Conservation (phyloP, 2,797 vertebrate species). For the Sebastes baramenuke region DNA sequence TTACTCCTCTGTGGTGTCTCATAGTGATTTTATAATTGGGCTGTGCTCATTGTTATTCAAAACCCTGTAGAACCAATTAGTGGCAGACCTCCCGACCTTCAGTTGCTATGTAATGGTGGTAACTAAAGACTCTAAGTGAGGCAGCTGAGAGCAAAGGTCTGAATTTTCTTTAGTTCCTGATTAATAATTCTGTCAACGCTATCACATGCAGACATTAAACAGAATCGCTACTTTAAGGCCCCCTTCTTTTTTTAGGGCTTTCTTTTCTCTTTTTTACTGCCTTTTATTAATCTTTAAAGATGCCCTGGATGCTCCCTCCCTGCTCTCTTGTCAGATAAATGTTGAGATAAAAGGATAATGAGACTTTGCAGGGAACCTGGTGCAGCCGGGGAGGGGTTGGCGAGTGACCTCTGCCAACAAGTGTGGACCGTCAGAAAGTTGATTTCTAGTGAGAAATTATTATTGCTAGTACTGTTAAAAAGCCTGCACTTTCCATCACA, state of each 20-base stretch:
- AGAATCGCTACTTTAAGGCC: conserved; percentile 85
- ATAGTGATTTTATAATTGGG: conserved; percentile 85
- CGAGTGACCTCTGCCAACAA: conserved; percentile 79
- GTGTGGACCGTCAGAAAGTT: conserved; percentile 20
- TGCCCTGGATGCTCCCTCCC: conserved; percentile 85
- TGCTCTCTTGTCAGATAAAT: conserved; percentile 95
- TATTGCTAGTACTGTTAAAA: background rate
- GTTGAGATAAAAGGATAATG: conserved; percentile 95
- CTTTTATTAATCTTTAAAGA: conserved; percentile 92
- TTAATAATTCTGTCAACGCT: conserved; percentile 92
- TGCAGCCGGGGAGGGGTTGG: conserved; percentile 29
- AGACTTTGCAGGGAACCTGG: conserved; percentile 81
- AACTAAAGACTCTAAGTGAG: conserved; percentile 82
- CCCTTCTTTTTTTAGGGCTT: conserved; percentile 55
- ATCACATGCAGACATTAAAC: conserved; percentile 89
- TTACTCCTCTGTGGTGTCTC: conserved; percentile 54
- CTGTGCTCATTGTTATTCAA: conserved; percentile 82
- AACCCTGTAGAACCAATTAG: conserved; percentile 90
- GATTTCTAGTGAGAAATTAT: conserved; percentile 42
- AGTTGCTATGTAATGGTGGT: conserved; percentile 73
- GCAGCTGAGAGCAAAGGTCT: conserved; percentile 83
- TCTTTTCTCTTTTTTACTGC: conserved; percentile 43
- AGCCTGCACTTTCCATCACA: background rate
- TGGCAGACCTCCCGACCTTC: conserved; percentile 81
- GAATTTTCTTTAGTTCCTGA: conserved; percentile 88